These are phyloP conservation scores for Minunthozetes semirufus DNA, from an alignment of 2,888 invertebrate genomes.

Conservation along the genomic window DNA sequence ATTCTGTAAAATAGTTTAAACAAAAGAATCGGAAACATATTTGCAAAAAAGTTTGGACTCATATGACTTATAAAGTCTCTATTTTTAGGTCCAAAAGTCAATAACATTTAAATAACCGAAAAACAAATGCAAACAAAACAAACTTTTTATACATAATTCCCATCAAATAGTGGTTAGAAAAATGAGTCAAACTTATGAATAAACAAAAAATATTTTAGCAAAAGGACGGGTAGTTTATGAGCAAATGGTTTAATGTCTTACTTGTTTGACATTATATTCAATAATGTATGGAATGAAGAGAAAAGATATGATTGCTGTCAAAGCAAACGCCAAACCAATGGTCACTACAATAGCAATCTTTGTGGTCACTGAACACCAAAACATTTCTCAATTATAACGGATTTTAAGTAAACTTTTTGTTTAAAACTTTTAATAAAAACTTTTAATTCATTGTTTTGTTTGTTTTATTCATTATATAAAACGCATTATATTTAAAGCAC, in stretches of 20 bases:
- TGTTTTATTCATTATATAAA: neutral
- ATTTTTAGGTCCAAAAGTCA: slow-evolving; percentile 6
- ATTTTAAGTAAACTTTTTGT: neutral
- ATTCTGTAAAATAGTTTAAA: too few relatives aligned
- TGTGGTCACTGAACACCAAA: slow-evolving; percentile 29
- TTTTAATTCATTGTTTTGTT: neutral
- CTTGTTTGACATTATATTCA: slow-evolving; percentile 36
- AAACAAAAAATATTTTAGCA: neutral
- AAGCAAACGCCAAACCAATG: slow-evolving; percentile 23
- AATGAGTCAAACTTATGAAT: too few relatives aligned
- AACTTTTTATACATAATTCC: neutral
- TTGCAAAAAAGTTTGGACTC: too few relatives aligned
- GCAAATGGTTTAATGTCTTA: neutral
- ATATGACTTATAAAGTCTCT: neutral
- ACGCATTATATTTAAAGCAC: neutral
- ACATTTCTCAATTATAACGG: neutral
- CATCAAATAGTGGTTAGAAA: neutral
- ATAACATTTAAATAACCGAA: neutral
- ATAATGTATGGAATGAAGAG: slow-evolving; percentile 34
- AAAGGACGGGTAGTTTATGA: neutral
- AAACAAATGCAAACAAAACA: neutral
- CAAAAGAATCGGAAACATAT: too few relatives aligned
- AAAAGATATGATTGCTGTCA: slow-evolving; percentile 29
- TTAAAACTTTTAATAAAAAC: neutral
- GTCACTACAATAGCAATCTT: slow-evolving; percentile 32